Base-by-base conservation (phyloP, 2,113 vertebrate species). In the Strigops habroptila region DNA sequence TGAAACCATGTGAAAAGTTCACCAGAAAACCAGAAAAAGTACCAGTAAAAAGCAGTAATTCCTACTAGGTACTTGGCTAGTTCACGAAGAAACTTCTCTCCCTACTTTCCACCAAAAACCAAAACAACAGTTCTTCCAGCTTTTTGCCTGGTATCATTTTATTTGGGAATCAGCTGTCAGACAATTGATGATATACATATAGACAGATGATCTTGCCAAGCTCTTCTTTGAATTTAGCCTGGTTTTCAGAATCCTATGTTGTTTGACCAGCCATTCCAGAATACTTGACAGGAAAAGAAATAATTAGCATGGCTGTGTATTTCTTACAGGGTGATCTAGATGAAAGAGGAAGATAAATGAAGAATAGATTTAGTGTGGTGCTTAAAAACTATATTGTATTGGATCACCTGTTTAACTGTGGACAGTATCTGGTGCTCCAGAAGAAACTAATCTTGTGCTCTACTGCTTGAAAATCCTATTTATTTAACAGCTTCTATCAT, bases 11-110 rank as follows among this genome's bases (percentile, higher is more conserved):
- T 1, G 2, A 71, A 90, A 81, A 91, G 55, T 81, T 93, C 69
- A 84, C 35, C 62, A 95, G 69, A 43, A 90, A 86, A 91, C 12
- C 18, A 85, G 62, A 68, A 95, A 41, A 89, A n/a, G 24, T 74
- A 86, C 25, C 18, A 82, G 52, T 60, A 95, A 82, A 48, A 91
- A 37, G 19, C 63, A 86, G n/a, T 4, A 51, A 53, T 59, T 59
- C 21, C 64, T 73, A 37, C 49, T 30, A 49, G 18, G 31, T 76
- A 80, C 14, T 80, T 44, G 22, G 53, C 28, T 57, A 27, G 31
- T 37, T 75, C 68, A 68, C 48, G 55, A 91, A 82, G 27, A 85
- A 18, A 14, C 16, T 92, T 65, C 17, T 88, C 39, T 53, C 23
- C 10, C 37, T 64, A 5, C 37, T 68, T 52, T 83, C 53, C n/a